Conservation (phyloP, 2,888 invertebrate species). For the Taenaris catops region DNA sequence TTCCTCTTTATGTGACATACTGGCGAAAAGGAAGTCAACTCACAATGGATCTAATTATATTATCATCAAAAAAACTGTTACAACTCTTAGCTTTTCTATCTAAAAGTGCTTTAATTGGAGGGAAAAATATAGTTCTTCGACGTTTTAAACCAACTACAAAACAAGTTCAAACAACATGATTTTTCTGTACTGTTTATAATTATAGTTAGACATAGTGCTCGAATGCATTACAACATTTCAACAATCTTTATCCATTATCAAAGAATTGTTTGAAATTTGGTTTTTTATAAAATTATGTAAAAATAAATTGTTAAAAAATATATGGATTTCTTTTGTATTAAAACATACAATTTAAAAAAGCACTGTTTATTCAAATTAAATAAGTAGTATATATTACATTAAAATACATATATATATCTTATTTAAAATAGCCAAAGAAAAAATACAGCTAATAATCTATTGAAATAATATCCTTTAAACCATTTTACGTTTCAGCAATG, state of each 20-base stretch:
- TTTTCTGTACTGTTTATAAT: neutral
- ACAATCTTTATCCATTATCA: too few relatives aligned
- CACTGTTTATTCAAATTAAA: slow-evolving; percentile 79
- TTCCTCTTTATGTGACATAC: slow-evolving; percentile 52
- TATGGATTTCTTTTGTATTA: too few relatives aligned
- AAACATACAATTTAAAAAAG: slow-evolving; percentile 53
- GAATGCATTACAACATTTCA: too few relatives aligned
- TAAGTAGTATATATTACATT: slow-evolving; percentile 73
- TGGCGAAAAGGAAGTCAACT: slow-evolving; percentile 57
- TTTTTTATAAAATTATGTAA: too few relatives aligned
- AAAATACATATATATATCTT: slow-evolving; percentile 77
- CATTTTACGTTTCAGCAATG: slow-evolving; percentile 49
- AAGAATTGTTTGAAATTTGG: too few relatives aligned
- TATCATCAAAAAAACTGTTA: slow-evolving; percentile 42
- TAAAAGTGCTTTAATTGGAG: slow-evolving; percentile 47
- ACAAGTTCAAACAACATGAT: slow-evolving; percentile 55
- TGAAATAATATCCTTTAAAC: slow-evolving; percentile 70
- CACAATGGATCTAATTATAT: slow-evolving; percentile 33
- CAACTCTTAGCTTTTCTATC: slow-evolving; percentile 38
- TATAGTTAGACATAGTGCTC: slow-evolving; percentile 7
- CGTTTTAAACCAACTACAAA: slow-evolving; percentile 48
- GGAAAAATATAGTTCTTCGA: slow-evolving; percentile 45
- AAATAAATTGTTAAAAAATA: slow-evolving; percentile 47
- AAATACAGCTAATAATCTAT: slow-evolving; percentile 75
- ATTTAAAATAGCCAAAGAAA: slow-evolving; percentile 75